Evolutionary conservation across 2,113 vertebrate genomes (phyloP).

Genomic region (Aptenodytes patagonicus): DNA sequence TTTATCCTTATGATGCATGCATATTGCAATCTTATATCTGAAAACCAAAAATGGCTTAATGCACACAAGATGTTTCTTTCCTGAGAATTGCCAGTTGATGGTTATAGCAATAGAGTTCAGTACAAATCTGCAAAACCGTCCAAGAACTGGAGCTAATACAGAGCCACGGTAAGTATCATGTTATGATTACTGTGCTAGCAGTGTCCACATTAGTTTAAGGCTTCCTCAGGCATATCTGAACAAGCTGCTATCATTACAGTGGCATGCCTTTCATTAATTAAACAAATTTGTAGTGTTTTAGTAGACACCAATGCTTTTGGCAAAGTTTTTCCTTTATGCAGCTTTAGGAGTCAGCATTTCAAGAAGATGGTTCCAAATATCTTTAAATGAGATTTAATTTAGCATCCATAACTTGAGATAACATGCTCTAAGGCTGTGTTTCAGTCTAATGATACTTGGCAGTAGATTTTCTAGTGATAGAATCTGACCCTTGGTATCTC

Average conservation of each 20-base stretch:
- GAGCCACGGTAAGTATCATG: background rate
- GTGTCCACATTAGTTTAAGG: background rate
- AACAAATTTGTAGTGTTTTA: background rate
- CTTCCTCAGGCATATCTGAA: background rate
- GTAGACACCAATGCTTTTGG: background rate
- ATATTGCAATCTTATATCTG: background rate
- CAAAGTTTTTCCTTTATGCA: background rate
- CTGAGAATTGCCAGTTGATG: background rate
- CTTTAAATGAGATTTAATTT: background rate
- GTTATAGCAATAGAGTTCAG: background rate
- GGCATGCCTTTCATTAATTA: background rate
- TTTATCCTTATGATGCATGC: background rate
- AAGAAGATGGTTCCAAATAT: background rate
- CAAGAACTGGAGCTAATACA: background rate
- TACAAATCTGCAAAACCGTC: background rate
- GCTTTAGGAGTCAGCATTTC: background rate
- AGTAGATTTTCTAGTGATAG: background rate
- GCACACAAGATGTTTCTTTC: background rate
- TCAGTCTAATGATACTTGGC: background rate
- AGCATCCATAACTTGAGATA: background rate
- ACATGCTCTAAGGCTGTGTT: background rate
- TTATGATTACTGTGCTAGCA: background rate
- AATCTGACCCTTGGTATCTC: background rate
- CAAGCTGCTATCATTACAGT: background rate
- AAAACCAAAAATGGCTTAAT: background rate